A percentile compares a stretch with the other conserved stretches of the same genome.
These are phyloP conservation scores for Tragelaphus strepsiceros DNA, from an alignment of 2,113 vertebrate genomes.

Conservation along the genomic window DNA sequence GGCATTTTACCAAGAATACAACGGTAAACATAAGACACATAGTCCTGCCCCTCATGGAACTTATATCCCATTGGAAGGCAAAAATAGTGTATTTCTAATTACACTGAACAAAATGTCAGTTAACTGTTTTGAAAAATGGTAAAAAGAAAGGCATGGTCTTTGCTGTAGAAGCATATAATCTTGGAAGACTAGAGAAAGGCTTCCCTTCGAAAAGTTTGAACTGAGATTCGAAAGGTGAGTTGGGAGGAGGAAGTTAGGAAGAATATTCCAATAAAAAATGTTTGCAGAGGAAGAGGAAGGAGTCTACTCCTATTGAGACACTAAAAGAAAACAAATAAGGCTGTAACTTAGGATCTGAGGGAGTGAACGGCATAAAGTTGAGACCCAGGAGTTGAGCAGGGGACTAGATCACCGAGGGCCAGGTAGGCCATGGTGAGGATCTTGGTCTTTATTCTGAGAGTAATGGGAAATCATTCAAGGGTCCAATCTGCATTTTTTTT, in stretches of 20 bases:
- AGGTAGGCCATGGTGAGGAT: neutral
- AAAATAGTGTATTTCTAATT: neutral
- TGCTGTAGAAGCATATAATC: neutral
- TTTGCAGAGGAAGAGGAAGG: neutral
- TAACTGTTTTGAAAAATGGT: neutral
- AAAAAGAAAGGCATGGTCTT: neutral
- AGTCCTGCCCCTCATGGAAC: neutral
- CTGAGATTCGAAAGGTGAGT: neutral
- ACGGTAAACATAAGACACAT: neutral
- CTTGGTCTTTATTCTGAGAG: neutral
- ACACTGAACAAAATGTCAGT: neutral
- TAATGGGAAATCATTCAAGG: neutral
- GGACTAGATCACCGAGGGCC: neutral
- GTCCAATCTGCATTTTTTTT: neutral
- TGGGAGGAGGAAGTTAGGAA: neutral
- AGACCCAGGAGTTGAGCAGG: neutral
- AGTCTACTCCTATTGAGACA: neutral
- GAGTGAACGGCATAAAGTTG: neutral
- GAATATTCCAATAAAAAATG: neutral
- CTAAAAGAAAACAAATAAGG: neutral
- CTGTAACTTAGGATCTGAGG: neutral
- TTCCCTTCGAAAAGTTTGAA: neutral
- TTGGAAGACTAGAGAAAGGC: neutral
- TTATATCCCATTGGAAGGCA: neutral
- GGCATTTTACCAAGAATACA: neutral